A percentile compares a stretch with the other conserved stretches of the same genome.
Conservation (phyloP, 1,140 invertebrate genomes). For the Octopus sinensis region DNA sequence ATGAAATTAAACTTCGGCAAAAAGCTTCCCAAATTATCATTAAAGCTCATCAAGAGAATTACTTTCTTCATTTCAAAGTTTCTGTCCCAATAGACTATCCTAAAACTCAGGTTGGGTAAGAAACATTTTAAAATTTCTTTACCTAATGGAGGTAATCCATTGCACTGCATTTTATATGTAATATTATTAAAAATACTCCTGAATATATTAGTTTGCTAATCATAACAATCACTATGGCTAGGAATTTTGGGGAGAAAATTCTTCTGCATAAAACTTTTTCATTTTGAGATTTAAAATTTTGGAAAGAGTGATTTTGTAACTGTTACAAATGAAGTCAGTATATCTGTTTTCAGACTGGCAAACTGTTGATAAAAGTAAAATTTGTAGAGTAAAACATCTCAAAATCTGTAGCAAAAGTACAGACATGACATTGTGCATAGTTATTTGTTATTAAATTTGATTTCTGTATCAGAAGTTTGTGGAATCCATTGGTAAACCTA, state of each 20-base stretch:
- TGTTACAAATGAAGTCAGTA: neutral
- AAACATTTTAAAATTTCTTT: no score
- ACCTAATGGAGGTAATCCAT: no score
- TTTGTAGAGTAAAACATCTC: neutral
- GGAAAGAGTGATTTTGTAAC: neutral
- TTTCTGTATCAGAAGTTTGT: neutral
- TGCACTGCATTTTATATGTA: no score
- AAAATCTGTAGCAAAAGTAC: neutral
- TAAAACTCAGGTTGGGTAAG: constrained; percentile 61
- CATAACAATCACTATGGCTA: no score
- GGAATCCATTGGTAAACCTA: no score
- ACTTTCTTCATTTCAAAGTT: constrained; percentile 65
- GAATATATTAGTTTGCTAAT: no score
- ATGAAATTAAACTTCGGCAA: constrained; percentile 70
- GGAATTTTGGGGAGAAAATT: no score
- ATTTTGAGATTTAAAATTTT: no score
- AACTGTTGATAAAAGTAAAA: neutral
- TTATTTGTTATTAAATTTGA: neutral
- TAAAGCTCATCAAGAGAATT: constrained; percentile 64
- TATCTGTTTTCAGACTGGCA: neutral
- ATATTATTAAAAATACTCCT: no score
- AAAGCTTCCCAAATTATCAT: constrained; percentile 66
- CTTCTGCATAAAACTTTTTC: no score
- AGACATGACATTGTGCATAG: neutral
- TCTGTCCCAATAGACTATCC: constrained; percentile 70